These are phyloP conservation scores for Agrochola macilenta DNA, from an alignment of 2,888 invertebrate genomes.

Conservation along the genomic window DNA sequence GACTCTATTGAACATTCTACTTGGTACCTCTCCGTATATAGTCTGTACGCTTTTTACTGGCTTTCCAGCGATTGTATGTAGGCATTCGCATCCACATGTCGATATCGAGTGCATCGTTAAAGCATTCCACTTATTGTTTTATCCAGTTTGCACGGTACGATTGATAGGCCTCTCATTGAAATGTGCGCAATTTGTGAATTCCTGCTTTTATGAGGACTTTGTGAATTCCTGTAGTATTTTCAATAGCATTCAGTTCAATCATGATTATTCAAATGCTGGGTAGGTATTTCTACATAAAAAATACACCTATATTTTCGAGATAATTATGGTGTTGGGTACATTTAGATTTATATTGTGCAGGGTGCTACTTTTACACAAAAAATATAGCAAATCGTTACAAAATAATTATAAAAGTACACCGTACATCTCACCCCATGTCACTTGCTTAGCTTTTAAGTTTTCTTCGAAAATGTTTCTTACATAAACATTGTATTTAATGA, in stretches of 20 bases:
- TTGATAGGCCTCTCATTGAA: slow-evolving; percentile 36
- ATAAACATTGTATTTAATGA: slow-evolving; percentile 17
- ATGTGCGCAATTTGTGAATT: slow-evolving; percentile 27
- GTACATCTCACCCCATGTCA: not conserved
- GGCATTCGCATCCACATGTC: slow-evolving; percentile 42
- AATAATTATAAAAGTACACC: not conserved
- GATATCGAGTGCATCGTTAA: slow-evolving; percentile 48
- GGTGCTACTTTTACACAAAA: not conserved
- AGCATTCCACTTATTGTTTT: slow-evolving; percentile 44
- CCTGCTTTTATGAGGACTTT: slow-evolving; percentile 17
- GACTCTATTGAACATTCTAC: slow-evolving; percentile 52
- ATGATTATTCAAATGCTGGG: slow-evolving; percentile 4
- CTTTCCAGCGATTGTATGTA: slow-evolving; percentile 26
- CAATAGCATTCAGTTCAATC: slow-evolving; percentile 18
- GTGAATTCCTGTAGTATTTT: slow-evolving; percentile 21
- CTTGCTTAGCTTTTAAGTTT: slow-evolving; percentile 3
- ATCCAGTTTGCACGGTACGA: slow-evolving; percentile 28
- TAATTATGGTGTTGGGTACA: not conserved
- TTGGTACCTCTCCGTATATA: slow-evolving; percentile 16
- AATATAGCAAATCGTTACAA: not conserved
- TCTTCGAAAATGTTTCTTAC: slow-evolving; percentile 16
- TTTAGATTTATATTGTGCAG: not conserved
- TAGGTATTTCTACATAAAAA: not conserved
- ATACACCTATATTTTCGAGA: not conserved
- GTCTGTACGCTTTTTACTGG: slow-evolving; percentile 42